Base-by-base conservation (phyloP, 2,113 vertebrate genomes). In the Pterocles gutturalis region DNA sequence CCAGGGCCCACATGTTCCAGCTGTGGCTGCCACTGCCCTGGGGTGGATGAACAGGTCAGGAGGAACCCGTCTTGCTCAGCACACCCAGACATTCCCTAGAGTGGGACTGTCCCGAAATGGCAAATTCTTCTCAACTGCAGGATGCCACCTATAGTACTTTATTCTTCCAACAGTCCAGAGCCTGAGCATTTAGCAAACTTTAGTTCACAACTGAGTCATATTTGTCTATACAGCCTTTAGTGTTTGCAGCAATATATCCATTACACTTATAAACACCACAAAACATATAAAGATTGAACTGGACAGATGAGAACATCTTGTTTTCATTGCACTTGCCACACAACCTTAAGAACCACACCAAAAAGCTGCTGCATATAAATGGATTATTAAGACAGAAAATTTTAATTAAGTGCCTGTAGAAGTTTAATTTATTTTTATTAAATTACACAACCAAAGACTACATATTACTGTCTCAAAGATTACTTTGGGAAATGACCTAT, bases 401-500 rank as follows among this genome's bases (percentile, higher is more conserved):
- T 81, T 90, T 94, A 70, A 94, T 90, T 77, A 95, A 76, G 58
- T 57, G 38, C 73, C 83, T 79, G 61, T 82, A 79, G 76, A 70
- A 88, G 69, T 75, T 71, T 75, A 86, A 91, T 93, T 97, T 96
- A 60, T 89, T 95, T 96, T 94, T 69, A 95, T 89, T 91, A 91
- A 92, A 48, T 96, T 97, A 87, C 80, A 87, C 95, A 95, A 96
- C 51, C 22, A 73, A 41, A 89, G 65, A 92, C 26, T 28, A 64
- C 55, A 16, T 78, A 88, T 83, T 97, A 80, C 67, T 49, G 65
- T 53, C 83, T 90, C 24, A 38, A 89, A 66, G 36, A 90, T 91
- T 95, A 95, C 77, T 96, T 83, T 94, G 89, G 96, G 95, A 97
- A 96, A 93, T 97, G 80, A 95, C 96, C 91, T 79, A 97, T 96